These are phyloP conservation scores for Temnothorax rugatulus DNA, from an alignment of 2,888 invertebrate genomes.

Conservation along the genomic window DNA sequence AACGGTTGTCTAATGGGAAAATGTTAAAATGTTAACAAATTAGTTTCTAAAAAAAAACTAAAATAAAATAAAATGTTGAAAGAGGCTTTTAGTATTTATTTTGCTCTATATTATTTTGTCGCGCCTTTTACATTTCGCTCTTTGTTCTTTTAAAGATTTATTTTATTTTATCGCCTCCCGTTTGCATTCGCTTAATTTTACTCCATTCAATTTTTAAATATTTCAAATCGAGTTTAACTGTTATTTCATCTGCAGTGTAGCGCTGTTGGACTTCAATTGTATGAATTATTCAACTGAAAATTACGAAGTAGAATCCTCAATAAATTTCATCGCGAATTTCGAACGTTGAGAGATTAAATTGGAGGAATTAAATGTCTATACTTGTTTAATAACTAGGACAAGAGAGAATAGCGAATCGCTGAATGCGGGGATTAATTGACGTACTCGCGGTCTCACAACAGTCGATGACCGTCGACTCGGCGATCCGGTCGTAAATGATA, in stretches of 20 bases:
- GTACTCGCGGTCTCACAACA: not conserved
- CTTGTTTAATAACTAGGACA: not conserved
- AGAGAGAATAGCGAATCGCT: conserved; percentile 12
- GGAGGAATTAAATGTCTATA: not conserved
- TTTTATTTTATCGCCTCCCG: conserved; percentile 6
- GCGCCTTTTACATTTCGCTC: not conserved
- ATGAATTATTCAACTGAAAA: conserved; percentile 19
- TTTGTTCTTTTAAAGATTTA: not conserved
- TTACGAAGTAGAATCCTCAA: not conserved
- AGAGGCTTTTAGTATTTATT: not conserved
- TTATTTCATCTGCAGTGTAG: not conserved
- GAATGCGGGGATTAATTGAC: conserved; percentile 20
- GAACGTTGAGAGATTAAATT: not conserved
- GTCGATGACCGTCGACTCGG: not conserved
- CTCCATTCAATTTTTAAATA: not conserved
- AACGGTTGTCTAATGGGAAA: not conserved
- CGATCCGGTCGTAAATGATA: conserved; percentile 37
- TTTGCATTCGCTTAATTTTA: not conserved
- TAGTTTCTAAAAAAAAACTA: not conserved
- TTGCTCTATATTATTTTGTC: not conserved
- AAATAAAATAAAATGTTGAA: too few species aligned
- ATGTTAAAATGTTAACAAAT: conserved; percentile 11
- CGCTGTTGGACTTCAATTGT: not conserved
- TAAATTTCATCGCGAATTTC: not conserved
- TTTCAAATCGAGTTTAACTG: not conserved